Base-by-base conservation (phyloP, 2,888 invertebrate genomes). In the Tromatobia lineatoria region DNA sequence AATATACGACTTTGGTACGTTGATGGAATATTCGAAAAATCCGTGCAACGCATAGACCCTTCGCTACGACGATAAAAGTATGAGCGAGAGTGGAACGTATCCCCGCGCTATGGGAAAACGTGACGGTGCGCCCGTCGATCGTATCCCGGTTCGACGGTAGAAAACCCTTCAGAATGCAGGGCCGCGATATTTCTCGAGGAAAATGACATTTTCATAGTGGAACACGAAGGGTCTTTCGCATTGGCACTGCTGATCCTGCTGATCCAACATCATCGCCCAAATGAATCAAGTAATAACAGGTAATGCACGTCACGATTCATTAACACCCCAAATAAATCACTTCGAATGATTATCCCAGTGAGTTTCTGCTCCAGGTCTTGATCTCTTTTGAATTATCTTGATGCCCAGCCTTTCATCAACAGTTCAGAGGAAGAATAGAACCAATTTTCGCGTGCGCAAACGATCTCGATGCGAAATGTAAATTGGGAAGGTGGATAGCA, bases 1-100 rank as follows among this genome's bases (percentile, higher is more conserved):
- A 90, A 91, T 91, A 91, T 91, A 92, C 91, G 91, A 90, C 89
- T 88, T 89, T 87, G 89, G 89, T 91, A 91, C 91, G 91, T 89
- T 91, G 91, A 91, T 90, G 91, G 92, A 92, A 92, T 93, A 92
- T 92, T 91, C 90, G 91, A 91, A 91, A 92, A 93, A 92, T 92
- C 89, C 89, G 84, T 86, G 90, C 83, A 69, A 74, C 74, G 78
- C 73, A 7, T 70, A 76, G 23, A 47, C 85, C 77, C 86, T 78
- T 74, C 85, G 54, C 45, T 70, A 23, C 67, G 86, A 86, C 87
- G 89, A 89, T 91, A 91, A 91, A 90, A 89, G 81, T 88, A 88
- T 87, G 86, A 85, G 89, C 82, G 85, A 54, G 7, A 20, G 42
- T 15, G 25, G 11, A 71, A 52, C 61, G 78, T 57, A 18, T 74